phyloP scores from a whole-genome alignment of 2,113 vertebrate species.

The Phyllostomus hastatus region DNA sequence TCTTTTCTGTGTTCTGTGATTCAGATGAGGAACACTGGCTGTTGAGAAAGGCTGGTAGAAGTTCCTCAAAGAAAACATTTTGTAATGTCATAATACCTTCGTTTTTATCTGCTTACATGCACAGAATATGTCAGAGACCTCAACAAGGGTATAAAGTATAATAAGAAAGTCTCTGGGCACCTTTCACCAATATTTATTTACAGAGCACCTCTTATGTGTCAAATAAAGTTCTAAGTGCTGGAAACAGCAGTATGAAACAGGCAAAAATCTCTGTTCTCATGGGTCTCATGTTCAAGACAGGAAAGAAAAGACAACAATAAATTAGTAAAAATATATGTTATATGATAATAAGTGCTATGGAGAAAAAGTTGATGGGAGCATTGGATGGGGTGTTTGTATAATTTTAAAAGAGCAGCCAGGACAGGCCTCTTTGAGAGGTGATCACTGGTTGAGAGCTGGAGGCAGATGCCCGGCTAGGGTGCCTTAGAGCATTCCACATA shows the following conservation, averaged over 20 bases:
- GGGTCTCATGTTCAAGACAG: not conserved
- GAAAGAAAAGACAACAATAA: not conserved
- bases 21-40: not conserved
- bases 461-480: not conserved
- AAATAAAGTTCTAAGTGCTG: not conserved
- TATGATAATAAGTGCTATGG: not conserved
- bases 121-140: not conserved
- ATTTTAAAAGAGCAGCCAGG: not conserved
- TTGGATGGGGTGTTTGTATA: not conserved
- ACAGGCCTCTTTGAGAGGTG: not conserved
- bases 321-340: constrained; percentile 1
- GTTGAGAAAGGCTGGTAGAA: not conserved
- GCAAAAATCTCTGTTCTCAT: not conserved
- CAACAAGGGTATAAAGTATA: not conserved
- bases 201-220: not conserved
- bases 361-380: constrained; percentile 23
- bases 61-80: constrained; percentile 28
- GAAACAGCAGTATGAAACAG: constrained; percentile 1
- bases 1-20: constrained; percentile 22
- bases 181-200: not conserved
- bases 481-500: not conserved
- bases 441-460: not conserved
- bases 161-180: not conserved
- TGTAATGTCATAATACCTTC: not conserved
- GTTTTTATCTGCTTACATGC: not conserved